These are phyloP conservation scores for Micoletzkya japonica DNA, from an alignment of 2,888 invertebrate genomes.

Conservation along the genomic window DNA sequence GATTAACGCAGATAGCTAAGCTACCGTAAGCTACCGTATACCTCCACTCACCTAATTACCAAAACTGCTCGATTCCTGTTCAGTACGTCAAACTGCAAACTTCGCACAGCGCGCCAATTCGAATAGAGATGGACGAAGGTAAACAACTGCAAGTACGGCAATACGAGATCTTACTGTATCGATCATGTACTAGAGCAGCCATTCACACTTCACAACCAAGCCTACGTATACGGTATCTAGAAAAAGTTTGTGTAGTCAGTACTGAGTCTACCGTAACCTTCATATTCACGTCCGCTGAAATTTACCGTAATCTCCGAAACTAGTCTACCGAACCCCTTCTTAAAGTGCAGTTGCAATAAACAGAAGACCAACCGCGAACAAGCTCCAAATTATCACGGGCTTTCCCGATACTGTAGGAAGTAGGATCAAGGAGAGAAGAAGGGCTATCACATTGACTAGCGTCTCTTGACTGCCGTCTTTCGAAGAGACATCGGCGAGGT, in stretches of 20 bases:
- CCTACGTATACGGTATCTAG: no score
- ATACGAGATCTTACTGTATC: no score
- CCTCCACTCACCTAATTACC: slow-evolving; percentile 31
- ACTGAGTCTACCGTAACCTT: no score
- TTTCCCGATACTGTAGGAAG: slow-evolving; percentile 47
- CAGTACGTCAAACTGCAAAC: slow-evolving; percentile 44
- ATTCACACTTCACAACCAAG: no score
- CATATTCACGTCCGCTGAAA: no score
- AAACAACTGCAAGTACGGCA: slow-evolving; percentile 70
- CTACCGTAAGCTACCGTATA: background rate
- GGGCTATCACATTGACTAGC: slow-evolving; percentile 77
- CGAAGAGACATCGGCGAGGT: slow-evolving; percentile 81
- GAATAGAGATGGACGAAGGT: slow-evolving; percentile 80
- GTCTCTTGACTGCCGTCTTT: slow-evolving; percentile 94
- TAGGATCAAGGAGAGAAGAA: slow-evolving; percentile 36
- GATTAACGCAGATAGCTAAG: background rate
- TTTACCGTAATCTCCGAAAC: no score
- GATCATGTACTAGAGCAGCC: no score
- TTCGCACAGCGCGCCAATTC: slow-evolving; percentile 72
- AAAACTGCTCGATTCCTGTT: slow-evolving; percentile 44
- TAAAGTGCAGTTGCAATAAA: background rate
- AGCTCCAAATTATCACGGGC: slow-evolving; percentile 68
- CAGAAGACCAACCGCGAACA: slow-evolving; percentile 70
- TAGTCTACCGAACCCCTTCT: slow-evolving; percentile 10
- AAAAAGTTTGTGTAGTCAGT: no score